phyloP scores from a whole-genome alignment of 2,888 invertebrate species.

The Yponomeuta malinellus region DNA sequence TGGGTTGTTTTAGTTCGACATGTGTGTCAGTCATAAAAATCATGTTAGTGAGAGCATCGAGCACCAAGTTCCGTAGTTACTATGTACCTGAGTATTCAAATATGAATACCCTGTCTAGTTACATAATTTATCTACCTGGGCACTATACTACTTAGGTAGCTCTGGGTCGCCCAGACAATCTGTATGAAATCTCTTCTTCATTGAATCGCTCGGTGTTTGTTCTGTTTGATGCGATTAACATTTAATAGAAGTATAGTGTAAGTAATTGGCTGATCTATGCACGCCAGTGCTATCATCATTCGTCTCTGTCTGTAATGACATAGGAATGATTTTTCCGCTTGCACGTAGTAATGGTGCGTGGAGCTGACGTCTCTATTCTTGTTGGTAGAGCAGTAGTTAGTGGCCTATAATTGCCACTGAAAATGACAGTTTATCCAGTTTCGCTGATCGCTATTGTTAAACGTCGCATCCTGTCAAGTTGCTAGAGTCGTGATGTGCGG shows the following conservation, averaged over 20 bases:
- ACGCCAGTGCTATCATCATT: not conserved
- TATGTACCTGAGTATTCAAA: too few relatives aligned
- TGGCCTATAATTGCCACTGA: constrained; percentile 12
- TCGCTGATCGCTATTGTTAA: constrained; percentile 49
- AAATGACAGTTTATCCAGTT: constrained; percentile 38
- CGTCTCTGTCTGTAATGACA: not conserved
- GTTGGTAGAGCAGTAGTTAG: constrained; percentile 4
- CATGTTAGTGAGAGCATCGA: too few relatives aligned
- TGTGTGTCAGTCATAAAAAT: too few relatives aligned
- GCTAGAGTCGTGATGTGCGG: not conserved
- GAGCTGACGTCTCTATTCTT: constrained; percentile 12
- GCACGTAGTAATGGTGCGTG: not conserved
- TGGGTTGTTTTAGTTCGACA: too few relatives aligned
- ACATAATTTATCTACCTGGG: not conserved
- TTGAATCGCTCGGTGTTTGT: not conserved
- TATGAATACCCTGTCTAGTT: too few relatives aligned
- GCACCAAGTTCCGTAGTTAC: too few relatives aligned
- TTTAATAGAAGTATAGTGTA: constrained; percentile 8
- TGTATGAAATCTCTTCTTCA: not conserved
- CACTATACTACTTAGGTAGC: not conserved
- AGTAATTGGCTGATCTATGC: constrained; percentile 1
- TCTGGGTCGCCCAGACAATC: not conserved
- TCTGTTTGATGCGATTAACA: constrained; percentile 2
- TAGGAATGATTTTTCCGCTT: constrained; percentile 10
- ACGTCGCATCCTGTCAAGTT: constrained; percentile 39